Conservation (phyloP, 1,140 invertebrate species). For the Leptinotarsa lineolata region DNA sequence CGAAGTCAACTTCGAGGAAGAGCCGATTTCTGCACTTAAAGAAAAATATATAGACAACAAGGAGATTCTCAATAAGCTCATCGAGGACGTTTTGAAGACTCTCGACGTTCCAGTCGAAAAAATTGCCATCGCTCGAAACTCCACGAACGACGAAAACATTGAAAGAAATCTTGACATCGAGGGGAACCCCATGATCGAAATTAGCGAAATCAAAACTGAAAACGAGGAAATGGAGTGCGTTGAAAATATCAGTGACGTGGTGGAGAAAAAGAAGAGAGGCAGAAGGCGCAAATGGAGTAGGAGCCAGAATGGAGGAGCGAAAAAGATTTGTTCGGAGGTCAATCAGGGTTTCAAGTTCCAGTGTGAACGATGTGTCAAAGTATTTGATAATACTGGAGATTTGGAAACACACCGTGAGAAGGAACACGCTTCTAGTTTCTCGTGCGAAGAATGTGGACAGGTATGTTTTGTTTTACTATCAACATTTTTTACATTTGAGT, state of each 20-base stretch:
- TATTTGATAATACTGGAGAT: slow-evolving; percentile 46
- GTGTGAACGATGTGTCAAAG: slow-evolving; percentile 52
- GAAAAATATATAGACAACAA: slow-evolving; percentile 40
- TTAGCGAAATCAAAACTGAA: slow-evolving; percentile 24
- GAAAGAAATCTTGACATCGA: slow-evolving; percentile 15
- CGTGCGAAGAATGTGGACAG: slow-evolving; percentile 60
- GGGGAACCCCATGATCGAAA: slow-evolving; percentile 8
- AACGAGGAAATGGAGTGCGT: slow-evolving; percentile 1
- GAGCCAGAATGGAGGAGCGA: slow-evolving; percentile 32
- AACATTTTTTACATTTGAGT: too few relatives aligned
- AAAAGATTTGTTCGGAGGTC: slow-evolving; percentile 30
- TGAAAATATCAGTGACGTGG: slow-evolving; percentile 11
- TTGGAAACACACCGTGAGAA: slow-evolving; percentile 51
- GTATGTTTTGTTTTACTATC: slow-evolving; percentile 35
- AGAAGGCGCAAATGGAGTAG: slow-evolving; percentile 46
- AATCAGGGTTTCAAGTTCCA: slow-evolving; percentile 52
- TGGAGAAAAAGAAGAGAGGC: slow-evolving; percentile 48
- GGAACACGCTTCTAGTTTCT: slow-evolving; percentile 57
- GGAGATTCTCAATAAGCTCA: slow-evolving; percentile 47
- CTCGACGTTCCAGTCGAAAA: slow-evolving; percentile 41
- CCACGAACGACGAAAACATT: slow-evolving; percentile 22
- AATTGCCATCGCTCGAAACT: slow-evolving; percentile 27
- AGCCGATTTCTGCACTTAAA: background rate
- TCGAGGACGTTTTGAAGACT: slow-evolving; percentile 50
- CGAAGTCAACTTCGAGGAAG: slow-evolving; percentile 24